Conservation (phyloP, 2,797 vertebrate species). For the Eurystomus glaucurus region DNA sequence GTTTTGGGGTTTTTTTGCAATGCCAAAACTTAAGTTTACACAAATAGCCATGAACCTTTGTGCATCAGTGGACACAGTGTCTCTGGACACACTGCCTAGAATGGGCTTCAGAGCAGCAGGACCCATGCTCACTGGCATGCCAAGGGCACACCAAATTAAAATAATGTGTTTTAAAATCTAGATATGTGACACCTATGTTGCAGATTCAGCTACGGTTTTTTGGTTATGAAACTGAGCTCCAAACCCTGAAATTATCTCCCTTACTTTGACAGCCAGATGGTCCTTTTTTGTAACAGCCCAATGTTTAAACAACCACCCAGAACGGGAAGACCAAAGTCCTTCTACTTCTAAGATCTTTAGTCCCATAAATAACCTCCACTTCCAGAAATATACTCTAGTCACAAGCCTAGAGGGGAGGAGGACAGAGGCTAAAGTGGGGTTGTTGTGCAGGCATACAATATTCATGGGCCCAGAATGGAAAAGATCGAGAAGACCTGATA, state of each 20-base stretch:
- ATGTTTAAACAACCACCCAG: background rate
- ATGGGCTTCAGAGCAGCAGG: background rate
- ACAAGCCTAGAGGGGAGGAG: background rate
- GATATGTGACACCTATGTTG: background rate
- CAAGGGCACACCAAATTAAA: background rate
- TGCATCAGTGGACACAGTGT: background rate
- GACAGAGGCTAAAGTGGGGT: background rate
- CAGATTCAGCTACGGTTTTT: background rate
- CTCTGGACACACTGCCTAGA: background rate
- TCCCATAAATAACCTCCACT: background rate
- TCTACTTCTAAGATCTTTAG: background rate
- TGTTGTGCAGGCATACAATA: background rate
- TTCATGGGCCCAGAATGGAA: background rate
- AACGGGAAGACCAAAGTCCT: background rate
- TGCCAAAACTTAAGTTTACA: background rate
- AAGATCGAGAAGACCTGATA: background rate
- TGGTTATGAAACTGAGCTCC: background rate
- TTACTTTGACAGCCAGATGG: background rate
- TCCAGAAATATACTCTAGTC: background rate
- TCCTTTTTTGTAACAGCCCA: background rate
- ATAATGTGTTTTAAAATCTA: background rate
- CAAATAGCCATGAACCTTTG: background rate
- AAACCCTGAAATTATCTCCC: background rate
- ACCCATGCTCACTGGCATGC: no score
- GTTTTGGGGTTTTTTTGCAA: background rate